Evolutionary conservation across 2,888 invertebrate species (phyloP), one percentile per base, ranked within the genome.

Genomic region (Slavum lentiscoides): DNA sequence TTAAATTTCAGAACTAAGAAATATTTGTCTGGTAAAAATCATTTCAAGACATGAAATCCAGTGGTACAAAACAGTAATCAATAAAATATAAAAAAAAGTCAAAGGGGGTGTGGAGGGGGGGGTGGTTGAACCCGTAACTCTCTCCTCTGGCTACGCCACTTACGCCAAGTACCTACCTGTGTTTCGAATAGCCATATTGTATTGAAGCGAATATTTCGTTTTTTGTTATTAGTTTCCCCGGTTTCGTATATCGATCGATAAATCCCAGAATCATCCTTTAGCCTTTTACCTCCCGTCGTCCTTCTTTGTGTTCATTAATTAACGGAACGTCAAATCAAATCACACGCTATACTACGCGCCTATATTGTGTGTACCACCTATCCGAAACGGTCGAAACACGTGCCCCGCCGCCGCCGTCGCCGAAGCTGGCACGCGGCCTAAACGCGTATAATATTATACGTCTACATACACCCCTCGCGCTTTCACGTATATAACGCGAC

Each of bases 311-410:
- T 70, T 72, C 70, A 64, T 80, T 72, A 80, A 72, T 72, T 72
- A 77, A 70, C 55, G 62, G n/a, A 30, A 72, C 39, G 70, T 80
- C 70, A 80, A 70, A 70, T 80, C 77, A 80, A 80, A 80, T 80
- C 64, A 72, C 53, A 64, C 70, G 80, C 80, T 64, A 37, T 80
- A 55, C 55, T 30, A 30, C 30, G 30, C 4, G 19, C 55, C 55
- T 55, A 19, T 55, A 55, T 19, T 1, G 43, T 9, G 1, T 43
- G 9, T 43, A 43, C 8, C 9, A 43, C 43, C 43, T 55, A 72
- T 69, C 80, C 62, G 70, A 23, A 64, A 72, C 80, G 69, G 64
- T 64, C 62, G 80, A 23, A 72, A 80, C 80, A 80, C 80, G 80
- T 80, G 80, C 69, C 69, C 37, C 39, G 69, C 21, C 55, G 62